A percentile compares a stretch with the other conserved stretches of the same genome.
phyloP scores from a whole-genome alignment of 2,113 vertebrate species.

The Perca flavescens region DNA sequence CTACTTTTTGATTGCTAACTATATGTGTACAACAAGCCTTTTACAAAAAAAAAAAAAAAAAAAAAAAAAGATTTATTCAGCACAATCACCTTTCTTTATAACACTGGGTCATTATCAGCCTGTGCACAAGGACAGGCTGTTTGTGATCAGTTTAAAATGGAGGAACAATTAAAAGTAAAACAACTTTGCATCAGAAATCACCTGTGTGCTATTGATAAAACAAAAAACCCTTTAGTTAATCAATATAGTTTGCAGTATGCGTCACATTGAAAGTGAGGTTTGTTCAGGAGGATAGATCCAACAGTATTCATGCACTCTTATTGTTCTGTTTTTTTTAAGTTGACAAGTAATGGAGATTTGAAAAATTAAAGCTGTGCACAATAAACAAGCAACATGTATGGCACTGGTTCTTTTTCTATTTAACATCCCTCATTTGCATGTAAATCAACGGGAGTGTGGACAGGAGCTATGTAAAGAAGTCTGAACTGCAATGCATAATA shows the following conservation, averaged over 20 bases:
- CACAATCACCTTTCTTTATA: constrained; percentile 77
- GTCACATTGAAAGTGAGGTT: constrained; percentile 6
- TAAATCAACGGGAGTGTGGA: constrained; percentile 1
- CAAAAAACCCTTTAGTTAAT: constrained; percentile 56
- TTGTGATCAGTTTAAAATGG: constrained; percentile 78
- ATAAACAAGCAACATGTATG: constrained; percentile 62
- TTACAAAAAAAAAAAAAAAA: constrained; percentile 70
- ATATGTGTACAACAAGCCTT: constrained; percentile 76
- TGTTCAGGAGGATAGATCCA: neutral
- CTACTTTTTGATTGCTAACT: constrained; percentile 68
- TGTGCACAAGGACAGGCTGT: constrained; percentile 50
- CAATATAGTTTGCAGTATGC: neutral
- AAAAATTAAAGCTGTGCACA: constrained; percentile 69
- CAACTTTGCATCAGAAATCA: constrained; percentile 83
- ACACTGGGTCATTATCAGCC: constrained; percentile 86
- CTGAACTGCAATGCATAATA: constrained; percentile 25
- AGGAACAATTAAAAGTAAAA: constrained; percentile 67
- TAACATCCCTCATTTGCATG: constrained; percentile 38
- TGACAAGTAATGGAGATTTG: constrained; percentile 69
- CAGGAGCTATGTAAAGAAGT: constrained; percentile 3
- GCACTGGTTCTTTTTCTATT: constrained; percentile 45
- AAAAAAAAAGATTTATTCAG: constrained; percentile 54
- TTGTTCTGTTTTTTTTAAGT: constrained; percentile 33
- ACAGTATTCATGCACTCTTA: constrained; percentile 48
- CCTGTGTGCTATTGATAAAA: constrained; percentile 72